Base-by-base conservation (phyloP, 2,113 vertebrate genomes). In the Micromys minutus region DNA sequence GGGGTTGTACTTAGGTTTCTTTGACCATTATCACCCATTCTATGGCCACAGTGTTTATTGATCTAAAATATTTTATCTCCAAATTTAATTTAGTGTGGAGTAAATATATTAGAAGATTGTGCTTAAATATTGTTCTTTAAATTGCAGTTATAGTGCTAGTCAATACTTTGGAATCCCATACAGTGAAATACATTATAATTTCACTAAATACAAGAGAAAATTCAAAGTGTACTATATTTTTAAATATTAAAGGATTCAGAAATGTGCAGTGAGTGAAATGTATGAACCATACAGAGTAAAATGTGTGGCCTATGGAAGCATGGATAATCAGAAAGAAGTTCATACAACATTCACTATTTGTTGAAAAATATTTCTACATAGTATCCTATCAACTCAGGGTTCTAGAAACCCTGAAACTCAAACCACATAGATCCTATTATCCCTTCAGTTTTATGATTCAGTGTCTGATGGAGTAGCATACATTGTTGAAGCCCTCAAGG, bases 81-180 rank as follows among this genome's bases (percentile, higher is more conserved):
- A 61, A 50, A 84, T 71, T 93, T 76, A 84, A 17, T 19, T 16
- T 93, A n/a, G 7, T 42, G 31, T 7, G 89, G 22, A 91, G 22
- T 76, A 91, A 42, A 3, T 83, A 74, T n/a, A 61, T 94, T 42
- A 7, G 76, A 94, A 59, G 6, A 94, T 90, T 87, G 74, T 63
- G 11, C 34, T 93, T 77, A 91, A 88, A 61, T 24, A 0, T 47
- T 59, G 0, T 79, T 92, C 4, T 89, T 63, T 90, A 80, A 89
- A 59, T 10, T 93, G 61, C 67, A 90, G 86, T 21, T 85, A 79
- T 36, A 39, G 7, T 59, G n/a, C 67, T 13, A 24, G 19, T 79
- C 7, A 95, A 85, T 2, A 69, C 59, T 75, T 74, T 42, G 13
- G 4, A 45, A 63, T 84, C 24, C 16, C 39, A 1, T 34, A 0